Percentiles rank a stretch among this genome's conserved stretches.
Conservation (phyloP, 2,113 vertebrate species). For the Sinocyclocheilus anshuiensis region DNA sequence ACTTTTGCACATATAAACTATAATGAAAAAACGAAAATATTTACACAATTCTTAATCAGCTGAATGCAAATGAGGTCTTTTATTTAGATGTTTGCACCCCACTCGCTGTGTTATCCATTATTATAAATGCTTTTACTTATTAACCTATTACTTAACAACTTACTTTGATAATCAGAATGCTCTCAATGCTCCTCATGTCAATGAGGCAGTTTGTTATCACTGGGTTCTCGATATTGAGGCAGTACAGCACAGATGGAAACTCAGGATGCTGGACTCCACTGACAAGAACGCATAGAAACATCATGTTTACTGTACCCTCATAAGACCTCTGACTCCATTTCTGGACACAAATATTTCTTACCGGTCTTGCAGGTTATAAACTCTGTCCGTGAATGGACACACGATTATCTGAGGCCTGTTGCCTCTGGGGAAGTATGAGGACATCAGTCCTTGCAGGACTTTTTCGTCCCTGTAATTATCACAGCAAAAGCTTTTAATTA, state of each 20-base stretch:
- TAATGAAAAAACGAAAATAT: no score
- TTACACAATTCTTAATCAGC: no score
- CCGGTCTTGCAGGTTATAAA: constrained; percentile 78
- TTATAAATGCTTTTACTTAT: neutral
- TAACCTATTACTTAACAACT: constrained; percentile 39
- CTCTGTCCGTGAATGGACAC: constrained; percentile 69
- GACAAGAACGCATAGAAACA: constrained; percentile 29
- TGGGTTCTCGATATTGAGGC: constrained; percentile 77
- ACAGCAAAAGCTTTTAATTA: constrained; percentile 82
- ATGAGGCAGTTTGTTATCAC: constrained; percentile 85
- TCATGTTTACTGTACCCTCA: neutral
- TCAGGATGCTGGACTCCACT: constrained; percentile 80
- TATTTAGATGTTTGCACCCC: neutral
- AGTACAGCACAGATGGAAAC: constrained; percentile 80
- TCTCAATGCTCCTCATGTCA: constrained; percentile 80
- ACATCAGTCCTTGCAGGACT: constrained; percentile 77
- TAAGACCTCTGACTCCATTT: neutral
- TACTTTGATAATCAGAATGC: constrained; percentile 84
- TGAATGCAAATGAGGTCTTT: neutral
- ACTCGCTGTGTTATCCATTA: neutral
- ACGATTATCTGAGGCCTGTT: constrained; percentile 81
- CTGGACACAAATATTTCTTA: constrained; percentile 52
- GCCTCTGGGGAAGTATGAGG: constrained; percentile 65
- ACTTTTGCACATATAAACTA: no score
- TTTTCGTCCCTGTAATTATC: constrained; percentile 81